Percentiles rank a stretch among this genome's conserved stretches.
Evolutionary conservation across 2,113 vertebrate species (phyloP).

Genomic region (Nerophis ophidion): DNA sequence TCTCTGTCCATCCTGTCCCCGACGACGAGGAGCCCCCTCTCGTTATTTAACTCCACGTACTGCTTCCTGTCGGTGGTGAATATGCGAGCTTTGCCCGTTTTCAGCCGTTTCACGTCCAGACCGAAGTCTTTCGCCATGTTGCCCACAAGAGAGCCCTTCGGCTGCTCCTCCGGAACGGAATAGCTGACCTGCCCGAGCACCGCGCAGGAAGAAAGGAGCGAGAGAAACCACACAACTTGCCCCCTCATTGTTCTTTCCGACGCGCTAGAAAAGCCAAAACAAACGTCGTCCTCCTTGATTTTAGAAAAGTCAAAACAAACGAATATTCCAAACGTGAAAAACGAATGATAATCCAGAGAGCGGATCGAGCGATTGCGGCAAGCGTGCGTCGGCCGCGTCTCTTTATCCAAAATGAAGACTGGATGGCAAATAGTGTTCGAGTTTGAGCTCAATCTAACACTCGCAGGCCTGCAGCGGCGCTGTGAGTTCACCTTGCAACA

Average conservation of each 20-base stretch:
- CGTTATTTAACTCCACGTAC: slow-evolving; percentile 61
- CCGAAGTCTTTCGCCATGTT: slow-evolving; percentile 67
- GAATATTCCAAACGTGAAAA: not conserved
- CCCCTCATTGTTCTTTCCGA: slow-evolving; percentile 42
- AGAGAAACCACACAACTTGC: slow-evolving; percentile 46
- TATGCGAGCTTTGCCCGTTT: slow-evolving; percentile 53
- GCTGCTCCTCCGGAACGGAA: slow-evolving; percentile 69
- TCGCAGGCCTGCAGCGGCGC: not conserved
- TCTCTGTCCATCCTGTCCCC: slow-evolving; percentile 60
- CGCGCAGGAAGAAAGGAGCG: slow-evolving; percentile 20
- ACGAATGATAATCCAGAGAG: not conserved
- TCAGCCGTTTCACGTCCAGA: slow-evolving; percentile 59
- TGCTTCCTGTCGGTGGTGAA: slow-evolving; percentile 57
- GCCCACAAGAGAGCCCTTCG: slow-evolving; percentile 66
- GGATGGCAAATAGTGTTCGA: not conserved
- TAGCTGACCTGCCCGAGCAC: slow-evolving; percentile 60
- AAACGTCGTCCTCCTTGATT: too few relatives aligned
- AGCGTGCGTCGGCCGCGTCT: not conserved
- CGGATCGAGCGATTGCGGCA: too few relatives aligned
- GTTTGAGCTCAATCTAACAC: not conserved
- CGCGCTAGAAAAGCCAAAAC: not conserved
- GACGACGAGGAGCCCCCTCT: slow-evolving; percentile 49
- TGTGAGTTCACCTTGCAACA: not conserved
- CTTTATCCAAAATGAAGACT: not conserved
- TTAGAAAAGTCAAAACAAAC: too few relatives aligned